Evolutionary conservation across 2,888 invertebrate species (phyloP).

Genomic region (Lasioglossum leucozonium): DNA sequence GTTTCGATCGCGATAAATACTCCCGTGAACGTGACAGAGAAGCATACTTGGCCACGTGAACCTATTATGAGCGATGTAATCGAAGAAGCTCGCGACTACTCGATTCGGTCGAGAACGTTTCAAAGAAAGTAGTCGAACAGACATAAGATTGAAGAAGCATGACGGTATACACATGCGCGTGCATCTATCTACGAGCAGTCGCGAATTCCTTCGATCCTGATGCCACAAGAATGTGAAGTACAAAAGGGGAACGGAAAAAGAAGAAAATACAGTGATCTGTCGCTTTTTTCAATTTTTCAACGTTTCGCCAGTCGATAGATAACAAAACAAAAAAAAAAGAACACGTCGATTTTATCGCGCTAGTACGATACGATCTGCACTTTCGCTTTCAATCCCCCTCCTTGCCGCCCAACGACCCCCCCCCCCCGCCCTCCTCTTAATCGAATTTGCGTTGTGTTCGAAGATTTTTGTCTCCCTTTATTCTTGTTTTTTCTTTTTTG

Average conservation of each 20-base stretch:
- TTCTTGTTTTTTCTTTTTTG: background rate
- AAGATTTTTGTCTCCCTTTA: background rate
- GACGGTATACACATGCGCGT: background rate
- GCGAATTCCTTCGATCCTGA: background rate
- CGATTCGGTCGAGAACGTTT: background rate
- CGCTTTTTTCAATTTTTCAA: slow-evolving; percentile 56
- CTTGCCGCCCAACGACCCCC: background rate
- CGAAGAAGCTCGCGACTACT: background rate
- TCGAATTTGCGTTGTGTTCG: slow-evolving; percentile 12
- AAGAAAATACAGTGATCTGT: slow-evolving; percentile 37
- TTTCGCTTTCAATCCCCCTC: slow-evolving; percentile 23
- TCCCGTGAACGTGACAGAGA: background rate
- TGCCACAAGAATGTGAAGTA: slow-evolving; percentile 59
- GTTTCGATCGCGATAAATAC: slow-evolving; percentile 26
- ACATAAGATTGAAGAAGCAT: background rate
- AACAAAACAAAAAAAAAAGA: no score
- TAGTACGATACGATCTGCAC: slow-evolving; percentile 33
- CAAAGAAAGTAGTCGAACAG: background rate
- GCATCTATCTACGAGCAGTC: background rate
- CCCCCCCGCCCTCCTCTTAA: slow-evolving; percentile 6
- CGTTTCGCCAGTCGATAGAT: slow-evolving; percentile 49
- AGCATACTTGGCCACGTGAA: background rate
- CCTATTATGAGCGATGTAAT: background rate
- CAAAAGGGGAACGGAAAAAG: slow-evolving; percentile 50
- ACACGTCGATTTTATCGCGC: slow-evolving; percentile 8